phyloP scores from a whole-genome alignment of 2,888 invertebrate species.

The Chesias legatella region DNA sequence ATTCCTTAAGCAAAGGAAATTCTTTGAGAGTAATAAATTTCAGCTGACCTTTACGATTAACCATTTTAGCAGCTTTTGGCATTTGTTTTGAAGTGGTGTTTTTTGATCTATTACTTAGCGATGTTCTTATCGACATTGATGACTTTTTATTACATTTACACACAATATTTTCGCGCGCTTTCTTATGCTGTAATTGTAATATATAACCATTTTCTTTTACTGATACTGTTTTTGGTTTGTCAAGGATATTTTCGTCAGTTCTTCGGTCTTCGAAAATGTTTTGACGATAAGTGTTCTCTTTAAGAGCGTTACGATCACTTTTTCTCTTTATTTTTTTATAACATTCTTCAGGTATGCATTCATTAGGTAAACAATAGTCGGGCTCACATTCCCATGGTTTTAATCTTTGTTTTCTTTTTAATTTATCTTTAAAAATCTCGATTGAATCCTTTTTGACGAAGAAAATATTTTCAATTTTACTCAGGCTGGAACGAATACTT shows the following conservation, averaged over 20 bases:
- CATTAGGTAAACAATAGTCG: conserved; percentile 23
- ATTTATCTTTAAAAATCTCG: conserved; percentile 37
- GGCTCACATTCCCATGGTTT: conserved; percentile 28
- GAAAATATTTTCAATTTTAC: conserved; percentile 26
- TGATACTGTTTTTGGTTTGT: background rate
- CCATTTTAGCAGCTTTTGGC: background rate
- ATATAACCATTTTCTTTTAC: background rate
- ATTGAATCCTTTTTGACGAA: conserved; percentile 47
- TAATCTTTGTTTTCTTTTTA: conserved; percentile 31
- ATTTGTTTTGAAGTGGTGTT: background rate
- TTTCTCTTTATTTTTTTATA: conserved; percentile 16
- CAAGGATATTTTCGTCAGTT: no score
- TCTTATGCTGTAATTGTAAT: no score
- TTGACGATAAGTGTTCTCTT: no score
- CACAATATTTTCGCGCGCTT: no score
- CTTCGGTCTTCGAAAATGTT: no score
- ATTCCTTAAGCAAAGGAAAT: conserved; percentile 25
- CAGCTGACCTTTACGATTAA: no score
- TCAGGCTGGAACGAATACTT: conserved; percentile 24
- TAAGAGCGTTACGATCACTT: background rate
- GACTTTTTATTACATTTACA: no score
- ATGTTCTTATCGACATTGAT: no score
- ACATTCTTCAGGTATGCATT: conserved; percentile 23
- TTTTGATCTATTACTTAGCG: no score
- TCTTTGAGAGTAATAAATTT: background rate